phyloP scores from a whole-genome alignment of 2,797 vertebrate species.

The Miichthys miiuy region DNA sequence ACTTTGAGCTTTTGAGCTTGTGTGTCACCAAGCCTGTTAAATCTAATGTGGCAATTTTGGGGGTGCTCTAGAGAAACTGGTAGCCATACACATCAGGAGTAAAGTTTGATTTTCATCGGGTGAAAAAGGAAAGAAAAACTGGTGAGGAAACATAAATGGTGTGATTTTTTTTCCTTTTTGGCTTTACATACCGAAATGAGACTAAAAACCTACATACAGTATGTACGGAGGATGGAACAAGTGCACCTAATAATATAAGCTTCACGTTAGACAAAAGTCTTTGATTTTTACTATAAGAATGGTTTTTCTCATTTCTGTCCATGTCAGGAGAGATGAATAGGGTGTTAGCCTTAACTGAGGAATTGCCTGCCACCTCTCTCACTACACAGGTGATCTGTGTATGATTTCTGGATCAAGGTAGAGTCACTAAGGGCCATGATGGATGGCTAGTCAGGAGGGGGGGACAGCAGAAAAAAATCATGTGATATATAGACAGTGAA shows the following conservation, averaged over 20 bases:
- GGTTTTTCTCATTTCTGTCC: conserved; percentile 13
- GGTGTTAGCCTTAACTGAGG: conserved; percentile 63
- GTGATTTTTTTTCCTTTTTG: background rate
- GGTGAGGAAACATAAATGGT: background rate
- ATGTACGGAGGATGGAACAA: background rate
- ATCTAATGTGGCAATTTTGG: conserved; percentile 59
- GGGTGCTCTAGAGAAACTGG: conserved; percentile 25
- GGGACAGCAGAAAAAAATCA: conserved; percentile 45
- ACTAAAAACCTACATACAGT: background rate
- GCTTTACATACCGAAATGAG: background rate
- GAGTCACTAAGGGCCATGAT: conserved; percentile 60
- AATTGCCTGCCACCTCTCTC: conserved; percentile 67
- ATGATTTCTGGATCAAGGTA: conserved; percentile 75
- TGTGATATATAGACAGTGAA: conserved; percentile 38
- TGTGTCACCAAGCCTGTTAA: conserved; percentile 61
- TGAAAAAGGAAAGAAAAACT: background rate
- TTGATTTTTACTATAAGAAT: background rate
- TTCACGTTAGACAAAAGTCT: background rate
- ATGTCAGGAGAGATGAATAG: conserved; percentile 67
- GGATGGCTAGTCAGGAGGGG: conserved; percentile 58
- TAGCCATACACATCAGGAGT: background rate
- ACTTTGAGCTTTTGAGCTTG: conserved; percentile 59
- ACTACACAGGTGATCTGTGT: conserved; percentile 73
- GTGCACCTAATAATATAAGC: background rate
- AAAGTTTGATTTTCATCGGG: conserved; percentile 1